Evolutionary conservation across 2,888 invertebrate species (phyloP), one percentile per base, ranked within the genome.

Genomic region (Sericinus montela): DNA sequence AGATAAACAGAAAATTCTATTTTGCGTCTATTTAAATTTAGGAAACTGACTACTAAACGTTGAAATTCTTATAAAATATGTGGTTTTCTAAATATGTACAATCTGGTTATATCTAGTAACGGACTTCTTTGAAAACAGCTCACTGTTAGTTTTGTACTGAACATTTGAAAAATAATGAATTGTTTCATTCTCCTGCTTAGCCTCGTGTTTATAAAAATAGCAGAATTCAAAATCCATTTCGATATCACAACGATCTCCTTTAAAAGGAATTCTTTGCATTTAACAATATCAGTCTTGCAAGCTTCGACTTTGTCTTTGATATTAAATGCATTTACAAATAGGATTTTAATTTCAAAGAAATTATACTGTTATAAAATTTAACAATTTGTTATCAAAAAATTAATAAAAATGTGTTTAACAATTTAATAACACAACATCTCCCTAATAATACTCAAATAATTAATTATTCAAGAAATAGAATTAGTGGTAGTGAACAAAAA

Each of bases 261-360:
- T 72, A 67, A 48, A 85, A 86, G 86, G 85, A 80, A 58, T 60
- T 50, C 65, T 68, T 65, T 69, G 63, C 62, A 52, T 69, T 69
- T 65, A 11, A 73, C 63, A 67, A 61, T 65, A 62, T 86, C 86
- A 86, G 86, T 86, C 87, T 87, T 85, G 78, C 81, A 75, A 79
- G 82, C 83, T 72, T 79, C 68, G 75, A 77, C 72, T 72, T 66
- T 59, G 70, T 77, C 76, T 32, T 39, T 50, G 46, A 46, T 46
- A 49, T 46, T 46, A 34, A 35, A 46, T 45, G 41, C 34, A 45
- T 19, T 19, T 19, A 19, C 19, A 19, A 19, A 19, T 9, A 29
- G n/a, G n/a, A 29, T 29, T 29, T 10, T 29, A 29, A 55, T 55
- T 57, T 41, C 30, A 46, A 49, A 53, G 16, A 10, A 19, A 32